Evolutionary conservation across 2,797 vertebrate genomes (phyloP).

Genomic region (Onychomys leucogaster): DNA sequence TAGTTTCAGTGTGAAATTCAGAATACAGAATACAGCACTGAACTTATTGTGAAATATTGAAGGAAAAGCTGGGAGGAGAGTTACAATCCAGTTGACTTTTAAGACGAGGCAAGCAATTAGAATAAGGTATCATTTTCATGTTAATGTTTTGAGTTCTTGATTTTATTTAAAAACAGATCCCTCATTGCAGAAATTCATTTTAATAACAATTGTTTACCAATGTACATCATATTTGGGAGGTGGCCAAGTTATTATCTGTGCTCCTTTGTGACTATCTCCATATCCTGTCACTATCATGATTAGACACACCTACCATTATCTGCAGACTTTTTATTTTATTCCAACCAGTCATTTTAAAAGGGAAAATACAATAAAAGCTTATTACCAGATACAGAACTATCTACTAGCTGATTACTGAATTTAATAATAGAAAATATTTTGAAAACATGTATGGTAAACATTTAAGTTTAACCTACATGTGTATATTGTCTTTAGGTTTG

Average conservation of each 20-base stretch:
- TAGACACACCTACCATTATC: background rate
- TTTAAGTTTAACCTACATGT: constrained; percentile 11
- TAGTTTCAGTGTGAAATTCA: background rate
- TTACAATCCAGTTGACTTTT: background rate
- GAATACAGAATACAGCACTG: background rate
- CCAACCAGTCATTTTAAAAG: background rate
- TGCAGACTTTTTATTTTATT: constrained; percentile 6
- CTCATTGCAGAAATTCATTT: background rate
- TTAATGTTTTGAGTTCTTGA: background rate
- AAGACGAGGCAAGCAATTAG: background rate
- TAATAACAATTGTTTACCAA: background rate
- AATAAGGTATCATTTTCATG: background rate
- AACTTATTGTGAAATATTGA: background rate
- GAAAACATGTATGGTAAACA: background rate
- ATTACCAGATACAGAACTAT: constrained; percentile 32
- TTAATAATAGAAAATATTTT: constrained; percentile 18
- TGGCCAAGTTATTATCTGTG: background rate
- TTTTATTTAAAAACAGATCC: background rate
- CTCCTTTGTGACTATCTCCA: background rate
- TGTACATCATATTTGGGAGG: background rate
- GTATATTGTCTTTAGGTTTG: background rate
- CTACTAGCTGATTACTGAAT: background rate
- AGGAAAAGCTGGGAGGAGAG: background rate
- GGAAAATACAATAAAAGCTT: background rate
- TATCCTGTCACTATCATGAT: background rate